phyloP scores from a whole-genome alignment of 2,888 invertebrate genomes.

The Epirrhoe tristata region DNA sequence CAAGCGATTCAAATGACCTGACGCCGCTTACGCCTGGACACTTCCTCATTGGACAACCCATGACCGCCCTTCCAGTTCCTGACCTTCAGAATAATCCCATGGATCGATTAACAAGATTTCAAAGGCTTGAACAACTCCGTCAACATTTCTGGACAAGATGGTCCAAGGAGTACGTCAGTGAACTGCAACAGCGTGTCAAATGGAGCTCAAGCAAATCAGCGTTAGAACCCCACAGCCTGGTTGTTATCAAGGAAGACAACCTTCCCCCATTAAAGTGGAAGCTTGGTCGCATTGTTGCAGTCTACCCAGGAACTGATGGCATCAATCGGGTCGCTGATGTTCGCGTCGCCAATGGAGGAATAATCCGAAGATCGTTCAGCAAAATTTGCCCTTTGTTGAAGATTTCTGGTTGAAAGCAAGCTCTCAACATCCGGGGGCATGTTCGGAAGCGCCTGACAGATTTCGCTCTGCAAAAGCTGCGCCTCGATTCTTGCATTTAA shows the following conservation, averaged over 20 bases:
- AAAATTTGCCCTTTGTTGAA: conserved; percentile 25
- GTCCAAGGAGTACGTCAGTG: conserved; percentile 43
- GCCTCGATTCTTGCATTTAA: too few species aligned
- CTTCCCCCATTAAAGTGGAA: conserved; percentile 41
- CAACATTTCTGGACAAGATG: background rate
- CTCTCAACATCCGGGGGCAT: conserved; percentile 36
- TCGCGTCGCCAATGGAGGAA: conserved; percentile 29
- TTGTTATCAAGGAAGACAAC: conserved; percentile 41
- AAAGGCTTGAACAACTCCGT: background rate
- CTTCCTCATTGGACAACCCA: background rate
- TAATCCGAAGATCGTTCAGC: conserved; percentile 27
- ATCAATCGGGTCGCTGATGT: conserved; percentile 44
- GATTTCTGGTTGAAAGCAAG: conserved; percentile 22
- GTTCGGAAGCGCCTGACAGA: conserved; percentile 18
- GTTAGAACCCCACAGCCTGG: conserved; percentile 29
- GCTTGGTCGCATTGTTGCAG: conserved; percentile 37
- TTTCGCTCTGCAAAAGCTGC: too few species aligned
- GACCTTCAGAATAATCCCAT: conserved; percentile 12
- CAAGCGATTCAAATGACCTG: conserved; percentile 10
- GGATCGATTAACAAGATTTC: background rate
- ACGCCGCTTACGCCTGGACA: conserved; percentile 1
- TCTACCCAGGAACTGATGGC: conserved; percentile 38
- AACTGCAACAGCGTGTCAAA: conserved; percentile 42
- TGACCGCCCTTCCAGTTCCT: conserved; percentile 2
- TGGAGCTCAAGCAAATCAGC: conserved; percentile 30